Conservation (phyloP, 2,888 invertebrate genomes). For the Xylota segnis region DNA sequence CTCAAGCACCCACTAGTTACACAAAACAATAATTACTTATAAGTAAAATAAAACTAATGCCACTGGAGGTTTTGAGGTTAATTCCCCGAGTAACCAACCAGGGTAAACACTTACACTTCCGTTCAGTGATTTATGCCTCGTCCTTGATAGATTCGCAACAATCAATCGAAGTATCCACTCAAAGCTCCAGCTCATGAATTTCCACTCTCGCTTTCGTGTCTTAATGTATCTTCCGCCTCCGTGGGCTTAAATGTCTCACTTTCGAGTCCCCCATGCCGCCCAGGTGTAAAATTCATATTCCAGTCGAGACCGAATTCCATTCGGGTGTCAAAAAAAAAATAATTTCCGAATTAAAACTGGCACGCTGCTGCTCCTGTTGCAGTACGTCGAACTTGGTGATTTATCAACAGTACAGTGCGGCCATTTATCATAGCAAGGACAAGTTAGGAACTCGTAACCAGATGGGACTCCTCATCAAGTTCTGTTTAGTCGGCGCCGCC, state of each 20-base stretch:
- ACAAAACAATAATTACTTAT: no score
- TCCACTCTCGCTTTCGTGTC: not conserved
- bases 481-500: constrained; percentile 43
- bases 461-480: constrained; percentile 72
- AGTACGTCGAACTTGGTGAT: constrained; percentile 69
- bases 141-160: not conserved
- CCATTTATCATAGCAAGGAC: constrained; percentile 73
- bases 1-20: no score
- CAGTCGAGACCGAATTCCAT: constrained; percentile 18
- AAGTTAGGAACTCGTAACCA: constrained; percentile 70
- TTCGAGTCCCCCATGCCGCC: not conserved
- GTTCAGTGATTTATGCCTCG: not conserved
- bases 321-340: constrained; percentile 37
- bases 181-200: constrained; percentile 17
- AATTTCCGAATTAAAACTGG: constrained; percentile 60
- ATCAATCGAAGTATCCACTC: not conserved
- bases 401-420: constrained; percentile 59
- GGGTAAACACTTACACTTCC: not conserved
- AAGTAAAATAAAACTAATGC: not conserved
- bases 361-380: constrained; percentile 63
- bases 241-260: constrained; percentile 9
- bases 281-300: constrained; percentile 37
- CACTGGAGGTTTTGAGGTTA: not conserved
- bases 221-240: constrained; percentile 14
- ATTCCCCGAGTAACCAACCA: not conserved